Conservation (phyloP, 2,888 invertebrate species). For the Lepidochitona cinerea region DNA sequence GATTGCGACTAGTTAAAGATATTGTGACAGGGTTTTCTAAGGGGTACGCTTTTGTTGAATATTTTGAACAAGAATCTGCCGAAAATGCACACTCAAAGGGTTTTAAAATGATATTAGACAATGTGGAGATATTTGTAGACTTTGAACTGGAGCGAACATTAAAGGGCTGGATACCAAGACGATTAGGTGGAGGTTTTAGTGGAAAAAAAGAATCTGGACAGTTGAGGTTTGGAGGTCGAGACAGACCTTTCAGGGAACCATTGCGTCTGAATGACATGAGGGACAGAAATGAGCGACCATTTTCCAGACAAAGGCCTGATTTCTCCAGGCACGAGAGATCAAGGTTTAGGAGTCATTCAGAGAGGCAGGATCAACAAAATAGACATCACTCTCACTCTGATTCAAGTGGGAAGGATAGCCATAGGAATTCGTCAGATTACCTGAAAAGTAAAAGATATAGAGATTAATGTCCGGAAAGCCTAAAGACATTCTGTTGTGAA, state of each 20-base stretch:
- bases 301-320: too few species aligned
- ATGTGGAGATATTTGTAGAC: slow-evolving; percentile 81
- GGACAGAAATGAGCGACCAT: too few species aligned
- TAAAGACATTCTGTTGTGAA: too few species aligned
- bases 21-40: slow-evolving; percentile 87
- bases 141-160: slow-evolving; percentile 80
- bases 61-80: slow-evolving; percentile 76
- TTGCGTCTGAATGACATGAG: too few species aligned
- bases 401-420: too few species aligned
- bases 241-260: slow-evolving; percentile 80
- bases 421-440: too few species aligned
- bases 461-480: too few species aligned
- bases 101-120: slow-evolving; percentile 78
- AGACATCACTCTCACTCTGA: too few species aligned
- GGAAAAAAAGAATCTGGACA: slow-evolving; percentile 90
- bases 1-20: slow-evolving; percentile 81
- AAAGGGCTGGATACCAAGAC: slow-evolving; percentile 85
- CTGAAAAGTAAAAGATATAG: too few species aligned
- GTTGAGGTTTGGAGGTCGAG: slow-evolving; percentile 86
- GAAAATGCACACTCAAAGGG: slow-evolving; percentile 77
- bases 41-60: slow-evolving; percentile 91
- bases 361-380: too few species aligned
- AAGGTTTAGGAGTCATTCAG: too few species aligned
- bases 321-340: too few species aligned
- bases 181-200: slow-evolving; percentile 90